These are phyloP conservation scores for Oasisia sp. DNA, from an alignment of 2,888 invertebrate species.

Conservation along the genomic window DNA sequence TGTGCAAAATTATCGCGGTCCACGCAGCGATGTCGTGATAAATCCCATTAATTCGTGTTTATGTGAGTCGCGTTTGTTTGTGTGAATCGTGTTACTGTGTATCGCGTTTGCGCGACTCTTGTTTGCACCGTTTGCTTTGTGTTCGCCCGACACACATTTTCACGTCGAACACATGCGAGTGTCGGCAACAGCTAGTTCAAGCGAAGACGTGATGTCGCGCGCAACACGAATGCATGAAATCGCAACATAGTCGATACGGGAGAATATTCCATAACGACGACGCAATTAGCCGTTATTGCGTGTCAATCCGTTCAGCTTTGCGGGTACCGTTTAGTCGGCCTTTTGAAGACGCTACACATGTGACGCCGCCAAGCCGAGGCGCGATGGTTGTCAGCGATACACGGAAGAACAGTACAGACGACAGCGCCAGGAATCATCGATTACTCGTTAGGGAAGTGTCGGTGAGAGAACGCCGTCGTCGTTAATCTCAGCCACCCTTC, in stretches of 20 bases:
- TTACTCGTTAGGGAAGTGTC: not conserved
- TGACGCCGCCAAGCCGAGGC: not conserved
- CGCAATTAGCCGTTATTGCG: not conserved
- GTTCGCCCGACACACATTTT: not conserved
- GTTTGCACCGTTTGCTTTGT: not conserved
- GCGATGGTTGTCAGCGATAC: slow-evolving; percentile 1
- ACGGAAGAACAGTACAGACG: not conserved
- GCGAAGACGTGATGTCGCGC: not conserved
- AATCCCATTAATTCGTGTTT: not conserved
- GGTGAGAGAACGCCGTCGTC: not conserved
- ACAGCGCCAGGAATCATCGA: not conserved
- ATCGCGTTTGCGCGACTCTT: not conserved
- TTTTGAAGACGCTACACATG: not conserved
- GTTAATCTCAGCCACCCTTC: not conserved
- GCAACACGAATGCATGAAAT: not conserved
- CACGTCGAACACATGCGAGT: not conserved
- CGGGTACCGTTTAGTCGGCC: not conserved
- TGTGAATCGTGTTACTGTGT: not conserved
- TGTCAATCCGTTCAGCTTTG: not conserved
- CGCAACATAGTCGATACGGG: not conserved
- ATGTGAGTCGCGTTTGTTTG: not conserved
- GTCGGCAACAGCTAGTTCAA: not conserved
- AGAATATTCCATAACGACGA: not conserved
- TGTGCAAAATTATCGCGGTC: too few species aligned
- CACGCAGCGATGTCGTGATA: too few species aligned